phyloP scores from a whole-genome alignment of 2,113 vertebrate species.

The Corvus hawaiiensis region DNA sequence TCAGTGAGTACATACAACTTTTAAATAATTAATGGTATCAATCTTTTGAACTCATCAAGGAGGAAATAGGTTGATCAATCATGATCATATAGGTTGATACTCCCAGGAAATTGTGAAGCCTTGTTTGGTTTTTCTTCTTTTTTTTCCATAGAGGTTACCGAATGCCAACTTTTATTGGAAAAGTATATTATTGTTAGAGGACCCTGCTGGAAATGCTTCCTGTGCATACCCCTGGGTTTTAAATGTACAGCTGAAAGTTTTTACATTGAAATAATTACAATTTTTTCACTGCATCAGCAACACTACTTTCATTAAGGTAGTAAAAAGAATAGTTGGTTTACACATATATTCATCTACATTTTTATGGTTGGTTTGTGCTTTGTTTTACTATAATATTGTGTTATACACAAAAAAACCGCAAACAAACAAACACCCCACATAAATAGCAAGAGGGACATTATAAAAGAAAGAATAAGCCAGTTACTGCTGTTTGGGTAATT shows the following conservation, averaged over 20 bases:
- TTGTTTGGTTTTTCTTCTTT: not conserved
- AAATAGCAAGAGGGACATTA: not conserved
- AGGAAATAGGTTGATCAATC: not conserved
- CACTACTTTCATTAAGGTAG: not conserved
- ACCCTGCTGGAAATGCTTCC: not conserved
- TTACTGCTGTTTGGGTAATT: not conserved
- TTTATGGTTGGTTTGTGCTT: not conserved
- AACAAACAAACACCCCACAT: not conserved
- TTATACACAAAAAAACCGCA: not conserved
- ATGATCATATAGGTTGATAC: not conserved
- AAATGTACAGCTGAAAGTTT: not conserved
- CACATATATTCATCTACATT: not conserved
- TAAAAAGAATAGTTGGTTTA: not conserved
- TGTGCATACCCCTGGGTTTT: rapidly evolving
- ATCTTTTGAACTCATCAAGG: not conserved
- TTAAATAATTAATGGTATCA: not conserved
- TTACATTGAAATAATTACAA: not conserved
- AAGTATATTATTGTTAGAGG: not conserved
- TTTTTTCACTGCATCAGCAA: not conserved
- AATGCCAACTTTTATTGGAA: not conserved
- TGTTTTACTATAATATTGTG: not conserved
- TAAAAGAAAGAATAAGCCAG: not conserved
- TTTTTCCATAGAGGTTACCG: not conserved
- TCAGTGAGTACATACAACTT: not conserved
- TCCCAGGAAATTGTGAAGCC: not conserved